Evolutionary conservation across 2,797 vertebrate species (phyloP), one percentile per base, ranked within the genome.

Genomic region (Acanthurus tractus): DNA sequence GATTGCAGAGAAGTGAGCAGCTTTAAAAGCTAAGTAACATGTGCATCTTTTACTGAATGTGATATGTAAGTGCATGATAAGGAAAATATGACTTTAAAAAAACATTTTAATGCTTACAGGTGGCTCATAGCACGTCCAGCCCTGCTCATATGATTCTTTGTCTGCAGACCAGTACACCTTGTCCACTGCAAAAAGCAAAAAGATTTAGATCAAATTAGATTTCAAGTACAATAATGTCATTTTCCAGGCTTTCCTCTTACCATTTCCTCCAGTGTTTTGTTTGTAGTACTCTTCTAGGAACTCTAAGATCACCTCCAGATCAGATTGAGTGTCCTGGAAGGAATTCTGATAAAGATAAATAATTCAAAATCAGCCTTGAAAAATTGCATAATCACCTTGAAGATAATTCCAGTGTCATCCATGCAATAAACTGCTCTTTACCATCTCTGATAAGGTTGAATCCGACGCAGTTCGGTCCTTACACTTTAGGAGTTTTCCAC

Each of bases 251-350:
- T 70, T 69, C 8, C 3, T 53, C 77, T 78, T 83, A 87, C 89
- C 89, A 52, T 88, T 78, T 54, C 86, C 87, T 81, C 64, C 76
- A 12, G 66, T 22, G 71, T 82, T 92, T 52, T 95, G 92, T 59
- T 89, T 92, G 89, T 95, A 94, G 82, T 95, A 95, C 70, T 96
- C 95, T 85, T 94, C 95, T 0, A 96, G 85, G 76, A 96, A 96
- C 71, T 96, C 95, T 81, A 96, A 81, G 75, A 95, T 96, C 74
- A 96, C 94, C 83, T 96, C 95, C 88, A 96, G 82, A 67, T 96
- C 95, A 11, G 93, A 90, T 64, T 95, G 94, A 75, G 82, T 80
- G 6, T 93, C 92, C 87, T 91, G 86, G 48, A 82, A 84, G 63
- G 77, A 85, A 84, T 85, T 91, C 82, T 89, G 70, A 62, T 70